Conservation (phyloP, 2,113 vertebrate genomes). For the Pygoscelis antarcticus region DNA sequence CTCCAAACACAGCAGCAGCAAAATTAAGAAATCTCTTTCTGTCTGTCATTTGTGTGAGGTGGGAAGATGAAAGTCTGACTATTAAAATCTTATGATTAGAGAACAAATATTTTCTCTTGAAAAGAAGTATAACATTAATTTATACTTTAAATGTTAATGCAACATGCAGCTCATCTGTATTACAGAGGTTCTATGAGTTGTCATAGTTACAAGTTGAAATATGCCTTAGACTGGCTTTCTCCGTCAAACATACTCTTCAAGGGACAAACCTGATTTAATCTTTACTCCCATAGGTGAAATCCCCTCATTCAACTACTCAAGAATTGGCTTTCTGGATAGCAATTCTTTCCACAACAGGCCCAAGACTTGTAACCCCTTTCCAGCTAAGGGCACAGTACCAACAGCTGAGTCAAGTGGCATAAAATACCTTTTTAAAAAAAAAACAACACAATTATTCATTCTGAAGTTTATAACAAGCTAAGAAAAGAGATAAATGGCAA, state of each 20-base stretch:
- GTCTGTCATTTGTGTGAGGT: background rate
- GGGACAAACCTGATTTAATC: conserved; percentile 25
- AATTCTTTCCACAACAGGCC: background rate
- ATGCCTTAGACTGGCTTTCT: background rate
- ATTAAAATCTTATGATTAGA: conserved; percentile 22
- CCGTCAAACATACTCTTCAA: background rate
- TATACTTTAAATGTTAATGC: conserved; percentile 25
- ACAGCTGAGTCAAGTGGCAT: background rate
- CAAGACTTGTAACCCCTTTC: background rate
- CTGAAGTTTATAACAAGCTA: background rate
- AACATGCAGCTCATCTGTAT: background rate
- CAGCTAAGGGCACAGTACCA: background rate
- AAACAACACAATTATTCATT: background rate
- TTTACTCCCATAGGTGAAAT: background rate
- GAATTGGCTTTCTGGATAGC: background rate
- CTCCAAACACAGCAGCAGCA: background rate
- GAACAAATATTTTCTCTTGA: conserved; percentile 36
- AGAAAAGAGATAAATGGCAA: background rate
- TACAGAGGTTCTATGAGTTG: background rate
- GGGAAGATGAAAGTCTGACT: background rate
- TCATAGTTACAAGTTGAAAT: conserved; percentile 31
- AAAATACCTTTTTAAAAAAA: background rate
- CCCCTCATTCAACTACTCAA: background rate
- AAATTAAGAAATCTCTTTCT: background rate
- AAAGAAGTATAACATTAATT: conserved; percentile 24